phyloP scores from a whole-genome alignment of 1,140 invertebrate genomes.

The Cyclargus thomasi region DNA sequence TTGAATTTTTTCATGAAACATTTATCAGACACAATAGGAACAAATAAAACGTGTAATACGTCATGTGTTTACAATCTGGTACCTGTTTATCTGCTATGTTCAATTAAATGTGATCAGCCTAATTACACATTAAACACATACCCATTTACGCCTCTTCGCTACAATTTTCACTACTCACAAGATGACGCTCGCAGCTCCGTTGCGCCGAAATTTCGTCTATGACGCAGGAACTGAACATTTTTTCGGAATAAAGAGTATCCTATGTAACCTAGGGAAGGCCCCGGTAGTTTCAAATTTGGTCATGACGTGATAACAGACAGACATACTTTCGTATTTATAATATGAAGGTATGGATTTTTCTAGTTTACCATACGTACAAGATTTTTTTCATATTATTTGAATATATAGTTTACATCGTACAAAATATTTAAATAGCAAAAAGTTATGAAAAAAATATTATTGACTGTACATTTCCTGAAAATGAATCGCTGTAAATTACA shows the following conservation, averaged over 20 bases:
- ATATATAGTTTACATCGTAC: not conserved
- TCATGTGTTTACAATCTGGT: not conserved
- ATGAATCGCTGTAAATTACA: not conserved
- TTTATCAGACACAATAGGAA: conserved; percentile 3
- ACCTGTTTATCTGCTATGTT: not conserved
- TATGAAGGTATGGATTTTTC: no score
- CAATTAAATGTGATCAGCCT: not conserved
- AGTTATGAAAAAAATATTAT: not conserved
- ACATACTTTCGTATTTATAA: no score
- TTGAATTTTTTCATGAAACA: conserved; percentile 6
- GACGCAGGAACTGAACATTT: no score
- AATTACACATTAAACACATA: not conserved
- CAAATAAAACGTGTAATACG: not conserved
- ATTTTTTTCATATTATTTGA: not conserved
- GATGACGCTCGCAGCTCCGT: no score
- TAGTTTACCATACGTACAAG: no score
- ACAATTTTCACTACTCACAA: no score
- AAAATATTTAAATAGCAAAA: not conserved
- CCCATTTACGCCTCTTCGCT: not conserved
- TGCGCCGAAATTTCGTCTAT: no score
- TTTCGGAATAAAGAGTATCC: no score
- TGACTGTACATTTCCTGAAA: not conserved
- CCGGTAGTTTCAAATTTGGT: no score
- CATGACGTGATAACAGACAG: no score
- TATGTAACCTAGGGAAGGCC: no score